These are phyloP conservation scores for Eulemur rubriventer DNA, from an alignment of 2,797 vertebrate genomes.

Conservation along the genomic window DNA sequence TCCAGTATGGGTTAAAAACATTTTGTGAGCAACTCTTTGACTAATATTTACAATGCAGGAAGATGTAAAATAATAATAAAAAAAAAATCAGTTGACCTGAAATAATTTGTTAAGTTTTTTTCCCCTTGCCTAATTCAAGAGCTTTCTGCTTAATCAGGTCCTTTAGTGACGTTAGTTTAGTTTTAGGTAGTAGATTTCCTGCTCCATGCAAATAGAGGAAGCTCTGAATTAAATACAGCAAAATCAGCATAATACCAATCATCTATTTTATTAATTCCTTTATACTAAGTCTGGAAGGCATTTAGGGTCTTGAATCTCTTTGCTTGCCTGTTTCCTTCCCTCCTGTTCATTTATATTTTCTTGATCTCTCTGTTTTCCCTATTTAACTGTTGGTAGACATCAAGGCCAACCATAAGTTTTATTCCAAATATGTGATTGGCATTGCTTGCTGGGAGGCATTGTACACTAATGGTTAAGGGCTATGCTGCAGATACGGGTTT, in stretches of 20 bases:
- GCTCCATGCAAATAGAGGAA: not conserved
- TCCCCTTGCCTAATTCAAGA: not conserved
- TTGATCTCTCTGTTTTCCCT: not conserved
- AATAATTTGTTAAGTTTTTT: not conserved
- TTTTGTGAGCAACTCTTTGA: not conserved
- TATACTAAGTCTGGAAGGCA: not conserved
- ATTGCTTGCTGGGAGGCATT: not conserved
- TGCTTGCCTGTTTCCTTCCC: not conserved
- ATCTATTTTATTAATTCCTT: not conserved
- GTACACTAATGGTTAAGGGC: not conserved
- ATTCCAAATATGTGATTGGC: not conserved
- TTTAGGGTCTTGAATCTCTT: not conserved
- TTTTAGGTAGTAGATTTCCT: not conserved
- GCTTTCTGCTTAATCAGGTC: not conserved
- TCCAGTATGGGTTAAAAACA: not conserved
- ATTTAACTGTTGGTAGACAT: not conserved
- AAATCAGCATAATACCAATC: not conserved
- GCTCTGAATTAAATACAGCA: not conserved
- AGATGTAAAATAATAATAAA: not conserved
- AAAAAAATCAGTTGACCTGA: not conserved
- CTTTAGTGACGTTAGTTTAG: not conserved
- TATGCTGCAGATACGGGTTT: not conserved
- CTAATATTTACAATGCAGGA: constrained; percentile 21
- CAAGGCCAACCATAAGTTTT: not conserved
- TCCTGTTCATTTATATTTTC: not conserved